phyloP scores from a whole-genome alignment of 2,797 vertebrate genomes.

The Myripristis jacobus region DNA sequence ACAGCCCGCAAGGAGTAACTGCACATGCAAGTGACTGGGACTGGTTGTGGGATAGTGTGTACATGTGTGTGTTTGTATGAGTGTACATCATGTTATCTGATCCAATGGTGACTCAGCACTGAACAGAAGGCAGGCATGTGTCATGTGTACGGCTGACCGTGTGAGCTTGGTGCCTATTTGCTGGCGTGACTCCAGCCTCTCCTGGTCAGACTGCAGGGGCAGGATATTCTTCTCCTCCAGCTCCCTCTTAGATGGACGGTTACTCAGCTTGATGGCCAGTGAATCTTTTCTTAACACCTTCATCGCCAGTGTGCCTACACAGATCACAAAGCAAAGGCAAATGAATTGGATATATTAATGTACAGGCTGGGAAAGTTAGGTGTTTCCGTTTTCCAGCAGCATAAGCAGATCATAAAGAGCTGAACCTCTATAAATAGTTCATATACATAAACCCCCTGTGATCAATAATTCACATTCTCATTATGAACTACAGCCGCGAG shows the following conservation, averaged over 20 bases:
- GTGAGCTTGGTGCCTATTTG: conserved; percentile 97
- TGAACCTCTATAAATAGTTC: conserved; percentile 3
- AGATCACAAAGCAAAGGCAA: neutral
- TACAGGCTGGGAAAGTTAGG: neutral
- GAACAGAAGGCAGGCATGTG: conserved; percentile 20
- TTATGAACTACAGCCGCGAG: conserved; percentile 2
- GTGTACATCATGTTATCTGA: neutral
- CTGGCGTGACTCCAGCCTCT: conserved; percentile 91
- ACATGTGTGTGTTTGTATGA: neutral
- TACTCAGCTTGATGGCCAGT: conserved; percentile 96
- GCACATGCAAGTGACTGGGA: neutral
- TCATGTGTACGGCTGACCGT: conserved; percentile 80
- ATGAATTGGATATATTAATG: neutral
- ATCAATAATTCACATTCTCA: conserved; percentile 46
- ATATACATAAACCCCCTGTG: neutral
- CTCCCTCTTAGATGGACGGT: conserved; percentile 94
- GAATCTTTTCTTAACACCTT: conserved; percentile 96
- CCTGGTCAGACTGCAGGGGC: conserved; percentile 92
- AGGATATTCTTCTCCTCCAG: conserved; percentile 98
- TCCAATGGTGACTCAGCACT: neutral
- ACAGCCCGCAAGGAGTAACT: neutral
- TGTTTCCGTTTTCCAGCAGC: neutral
- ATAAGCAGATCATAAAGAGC: neutral
- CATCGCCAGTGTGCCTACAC: conserved; percentile 91
- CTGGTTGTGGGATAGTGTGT: neutral